These are phyloP conservation scores for Nipponia nippon DNA, from an alignment of 2,113 vertebrate species.

Conservation along the genomic window DNA sequence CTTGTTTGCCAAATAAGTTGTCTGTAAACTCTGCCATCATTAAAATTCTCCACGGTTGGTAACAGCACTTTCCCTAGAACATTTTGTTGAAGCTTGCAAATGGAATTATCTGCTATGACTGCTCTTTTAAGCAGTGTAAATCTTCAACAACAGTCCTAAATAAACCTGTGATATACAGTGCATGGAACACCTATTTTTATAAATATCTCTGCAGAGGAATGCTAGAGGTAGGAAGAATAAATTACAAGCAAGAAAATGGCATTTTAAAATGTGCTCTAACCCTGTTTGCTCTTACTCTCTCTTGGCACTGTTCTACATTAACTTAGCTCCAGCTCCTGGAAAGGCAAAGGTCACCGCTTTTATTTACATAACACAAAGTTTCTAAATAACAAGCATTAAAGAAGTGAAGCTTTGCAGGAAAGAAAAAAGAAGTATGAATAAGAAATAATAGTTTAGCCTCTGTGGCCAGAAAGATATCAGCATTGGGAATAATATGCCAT, in stretches of 20 bases:
- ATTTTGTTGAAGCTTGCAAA: conserved; percentile 45
- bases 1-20: conserved; percentile 32
- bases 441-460: neutral
- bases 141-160: conserved; percentile 50
- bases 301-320: neutral
- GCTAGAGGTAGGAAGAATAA: neutral
- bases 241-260: neutral
- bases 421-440: neutral
- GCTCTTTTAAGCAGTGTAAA: conserved; percentile 54
- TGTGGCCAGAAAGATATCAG: neutral
- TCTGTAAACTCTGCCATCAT: conserved; percentile 35
- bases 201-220: conserved; percentile 20
- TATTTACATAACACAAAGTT: neutral
- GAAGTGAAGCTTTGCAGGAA: neutral
- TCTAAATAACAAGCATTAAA: neutral
- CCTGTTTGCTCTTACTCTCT: neutral
- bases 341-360: neutral
- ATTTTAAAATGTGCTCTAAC: conserved; percentile 8
- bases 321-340: neutral
- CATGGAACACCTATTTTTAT: conserved; percentile 43
- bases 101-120: conserved; percentile 40
- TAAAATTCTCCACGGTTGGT: conserved; percentile 16
- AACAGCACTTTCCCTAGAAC: neutral
- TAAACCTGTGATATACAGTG: conserved; percentile 19
- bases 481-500: neutral